Evolutionary conservation across 2,888 invertebrate species (phyloP), one percentile per base, ranked within the genome.

Genomic region (Agonum fuliginosum): DNA sequence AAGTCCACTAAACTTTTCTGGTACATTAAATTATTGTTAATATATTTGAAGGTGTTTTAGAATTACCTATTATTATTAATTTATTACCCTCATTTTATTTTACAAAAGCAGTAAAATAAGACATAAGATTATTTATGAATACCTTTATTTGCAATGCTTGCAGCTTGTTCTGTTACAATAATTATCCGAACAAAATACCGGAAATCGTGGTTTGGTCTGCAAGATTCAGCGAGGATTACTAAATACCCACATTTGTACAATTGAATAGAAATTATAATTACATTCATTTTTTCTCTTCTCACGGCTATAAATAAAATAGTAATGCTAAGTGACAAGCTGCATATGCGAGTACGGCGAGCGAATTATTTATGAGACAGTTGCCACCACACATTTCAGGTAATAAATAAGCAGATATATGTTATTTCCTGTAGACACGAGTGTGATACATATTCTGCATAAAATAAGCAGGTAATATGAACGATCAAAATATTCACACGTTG

Each of bases 181-280:
- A 37, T 37, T 37, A 37, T 8, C 10, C 8, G n/a, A 37, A 37
- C 10, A 8, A 37, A 8, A 1, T 10, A 27, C 54, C 22, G 54
- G 54, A 54, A 54, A 54, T 24, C 12, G 27, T 54, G 12, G 24
- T 54, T 6, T 54, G 8, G 30, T 8, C n/a, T n/a, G n/a, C 8
- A 30, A 54, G 27, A 54, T 54, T 54, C 54, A 22, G 27, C 24
- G 30, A 1, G 30, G 58, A 62, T 62, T 62, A 62, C 30, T 67
- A 67, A 67, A 67, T 67, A 67, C 67, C 67, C 67, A 67, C 75
- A 75, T 51, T 67, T 75, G 67, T 54, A 58, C 14, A 54, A 58
- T 54, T 72, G 58, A 74, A 74, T 65, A 75, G 75, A 67, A 75
- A 75, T 73, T 75, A 65, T 67, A 75, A 75, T 75, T 75, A 67